Evolutionary conservation across 35 echinoderm and acorn worm species (phyloP), one percentile per base, ranked within the genome.

Genomic region (Nesometra sesokonis): DNA sequence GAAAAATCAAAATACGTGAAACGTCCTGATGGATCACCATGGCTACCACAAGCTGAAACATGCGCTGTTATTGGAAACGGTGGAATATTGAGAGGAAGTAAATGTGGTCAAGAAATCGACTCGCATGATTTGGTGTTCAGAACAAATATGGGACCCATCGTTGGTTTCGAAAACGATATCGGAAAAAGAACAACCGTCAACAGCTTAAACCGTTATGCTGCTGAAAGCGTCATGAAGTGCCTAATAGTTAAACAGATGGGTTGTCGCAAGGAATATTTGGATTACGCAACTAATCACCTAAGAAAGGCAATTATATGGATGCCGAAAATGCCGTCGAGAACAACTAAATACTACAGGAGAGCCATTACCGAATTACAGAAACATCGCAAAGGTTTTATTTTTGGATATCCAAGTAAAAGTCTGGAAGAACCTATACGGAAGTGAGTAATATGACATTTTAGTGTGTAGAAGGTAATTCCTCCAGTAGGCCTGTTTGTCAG

Each of bases 81-180:
- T 80, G 79, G 79, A 33, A 80, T 80, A 34, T 80, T 80, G 31
- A 33, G 23, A 34, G 32, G 79, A 33, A 80, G 79, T 80, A 80
- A 80, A 80, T 80, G 79, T 27, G 79, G 79, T 17, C 2, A 80
- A 11, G 79, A 80, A 32, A 80, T 80, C 3, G 79, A 80, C 31
- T 80, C 79, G 5, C 79, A 80, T 33, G 79, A 80, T 80, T 80
- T 80, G 32, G 35, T 80, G 3, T 80, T 80, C 31, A 33, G 79
- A 34, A 32, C 32, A 34, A 80, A 80, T 80, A 33, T 80, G 32
- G 7, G 13, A 11, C 79, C 79, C 13, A 36, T 80, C 13, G 79
- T 7, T 33, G 79, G 79, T 33, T 80, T 80, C 27, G 79, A 9
- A 7, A 2, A 33, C 2, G 79, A 80, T 33, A 30, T 33, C 31